Conservation (phyloP, 2,797 vertebrate genomes). For the Notolepis coatsorum region DNA sequence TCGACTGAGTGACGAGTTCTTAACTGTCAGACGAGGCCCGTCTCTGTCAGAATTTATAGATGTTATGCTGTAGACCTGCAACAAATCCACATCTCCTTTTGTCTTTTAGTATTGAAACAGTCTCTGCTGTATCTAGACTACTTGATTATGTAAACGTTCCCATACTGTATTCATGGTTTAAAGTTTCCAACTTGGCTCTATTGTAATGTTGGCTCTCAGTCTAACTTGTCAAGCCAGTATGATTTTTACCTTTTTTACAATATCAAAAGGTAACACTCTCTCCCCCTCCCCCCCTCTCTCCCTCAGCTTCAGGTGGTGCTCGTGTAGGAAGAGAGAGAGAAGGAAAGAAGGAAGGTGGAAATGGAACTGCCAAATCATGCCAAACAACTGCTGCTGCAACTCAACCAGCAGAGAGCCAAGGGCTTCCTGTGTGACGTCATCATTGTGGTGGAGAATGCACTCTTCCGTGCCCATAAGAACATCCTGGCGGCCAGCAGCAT, state of each 20-base stretch:
- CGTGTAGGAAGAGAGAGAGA: conserved; percentile 85
- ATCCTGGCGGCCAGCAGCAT: conserved; percentile 98
- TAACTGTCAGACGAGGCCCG: neutral
- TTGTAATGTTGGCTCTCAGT: neutral
- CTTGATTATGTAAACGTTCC: neutral
- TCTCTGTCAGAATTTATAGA: neutral
- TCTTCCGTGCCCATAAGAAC: conserved; percentile 98
- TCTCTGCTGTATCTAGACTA: neutral
- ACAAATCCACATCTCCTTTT: neutral
- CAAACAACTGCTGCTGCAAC: conserved; percentile 98
- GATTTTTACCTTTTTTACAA: neutral
- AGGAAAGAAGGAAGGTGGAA: conserved; percentile 84
- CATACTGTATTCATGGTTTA: neutral
- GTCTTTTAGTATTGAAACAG: neutral
- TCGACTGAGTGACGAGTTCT: conserved; percentile 7
- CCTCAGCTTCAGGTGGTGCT: conserved; percentile 86
- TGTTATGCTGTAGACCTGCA: neutral
- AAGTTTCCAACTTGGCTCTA: neutral
- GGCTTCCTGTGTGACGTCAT: conserved; percentile 99
- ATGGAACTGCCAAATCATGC: conserved; percentile 99
- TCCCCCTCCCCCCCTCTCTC: conserved; percentile 31
- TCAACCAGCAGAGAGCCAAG: conserved; percentile 99
- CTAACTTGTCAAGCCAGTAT: neutral
- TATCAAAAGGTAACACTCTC: conserved; percentile 20
- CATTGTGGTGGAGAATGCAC: conserved; percentile 98